Base-by-base conservation (phyloP, 2,113 vertebrate species). In the Acanthochromis polyacanthus region DNA sequence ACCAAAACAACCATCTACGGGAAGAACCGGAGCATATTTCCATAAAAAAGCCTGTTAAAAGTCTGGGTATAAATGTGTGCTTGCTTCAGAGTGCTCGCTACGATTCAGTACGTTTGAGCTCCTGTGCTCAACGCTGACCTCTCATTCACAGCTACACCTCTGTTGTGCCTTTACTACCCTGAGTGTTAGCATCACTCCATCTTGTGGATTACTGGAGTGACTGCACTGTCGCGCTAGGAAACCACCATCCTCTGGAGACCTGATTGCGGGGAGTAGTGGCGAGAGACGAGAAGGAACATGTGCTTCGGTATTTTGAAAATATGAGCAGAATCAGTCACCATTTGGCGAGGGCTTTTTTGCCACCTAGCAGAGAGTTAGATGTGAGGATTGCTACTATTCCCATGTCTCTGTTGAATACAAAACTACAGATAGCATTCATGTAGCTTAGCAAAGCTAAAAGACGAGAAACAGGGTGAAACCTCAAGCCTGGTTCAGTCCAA, bases 131-230 rank as follows among this genome's bases (percentile, higher is more conserved):
- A 55, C 40, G 20, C 19, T 56, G 17, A 10, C 28, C 15, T 46
- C 12, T 60, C 30, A 5, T 30, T 65, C 50, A 51, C 66, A 64
- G 73, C 45, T 38, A 19, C 36, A 63, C 53, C 19, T n/a, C 36
- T 43, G 3, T 22, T 75, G 65, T 57, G 53, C 58, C 58, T 69
- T 60, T 36, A 67, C 75, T 50, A 59, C 58, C 82, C 56, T 73
- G 79, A 80, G 69, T 63, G 63, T 85, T 64, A 81, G 57, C 64
- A 74, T 53, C 11, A 0, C 67, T 28, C 88, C 83, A 77, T 83
- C 80, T 86, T 77, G 81, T 86, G 87, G 84, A 43, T 10, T 36
- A 4, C 2, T 8, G 8, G 58, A 63, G 68, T 58, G 81, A 84
- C 71, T 80, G 69, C 71, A 63, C 22, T 36, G 51, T 25, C 57